phyloP scores from a whole-genome alignment of 2,797 vertebrate species.

The Microcaecilia unicolor region DNA sequence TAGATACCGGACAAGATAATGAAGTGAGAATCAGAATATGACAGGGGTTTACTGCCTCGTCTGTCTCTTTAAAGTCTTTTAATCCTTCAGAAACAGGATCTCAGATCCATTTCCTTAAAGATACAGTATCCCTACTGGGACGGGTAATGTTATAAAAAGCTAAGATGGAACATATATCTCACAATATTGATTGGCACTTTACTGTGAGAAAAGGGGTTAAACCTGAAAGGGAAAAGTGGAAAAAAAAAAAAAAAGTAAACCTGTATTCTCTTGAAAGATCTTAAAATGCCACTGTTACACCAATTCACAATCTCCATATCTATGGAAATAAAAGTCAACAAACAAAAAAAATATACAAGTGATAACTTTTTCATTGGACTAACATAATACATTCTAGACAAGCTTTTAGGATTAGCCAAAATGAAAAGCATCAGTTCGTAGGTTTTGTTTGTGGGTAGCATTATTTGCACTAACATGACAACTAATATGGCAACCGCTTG shows the following conservation, averaged over 20 bases:
- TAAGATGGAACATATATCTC: constrained; percentile 64
- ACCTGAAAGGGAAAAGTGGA: constrained; percentile 46
- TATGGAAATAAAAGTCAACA: no score
- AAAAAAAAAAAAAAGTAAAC: constrained; percentile 30
- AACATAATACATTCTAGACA: no score
- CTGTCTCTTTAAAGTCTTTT: constrained; percentile 79
- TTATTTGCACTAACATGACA: no score
- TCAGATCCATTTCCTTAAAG: constrained; percentile 73
- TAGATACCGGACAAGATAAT: constrained; percentile 80
- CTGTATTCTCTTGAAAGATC: constrained; percentile 47
- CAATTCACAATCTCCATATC: constrained; percentile 42
- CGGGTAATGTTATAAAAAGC: constrained; percentile 62
- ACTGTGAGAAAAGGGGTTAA: constrained; percentile 68
- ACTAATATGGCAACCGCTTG: no score
- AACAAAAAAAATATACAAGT: no score
- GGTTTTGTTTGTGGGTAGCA: no score
- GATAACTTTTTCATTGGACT: no score
- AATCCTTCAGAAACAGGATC: constrained; percentile 74
- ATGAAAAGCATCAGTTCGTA: no score
- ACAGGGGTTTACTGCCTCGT: constrained; percentile 72
- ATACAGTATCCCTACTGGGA: constrained; percentile 73
- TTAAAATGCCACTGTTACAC: constrained; percentile 23
- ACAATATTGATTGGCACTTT: constrained; percentile 63
- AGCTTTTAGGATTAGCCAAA: no score
- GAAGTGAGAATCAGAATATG: constrained; percentile 77